These are phyloP conservation scores for Illadopsis cleaveri DNA, from an alignment of 2,113 vertebrate species.

Conservation along the genomic window DNA sequence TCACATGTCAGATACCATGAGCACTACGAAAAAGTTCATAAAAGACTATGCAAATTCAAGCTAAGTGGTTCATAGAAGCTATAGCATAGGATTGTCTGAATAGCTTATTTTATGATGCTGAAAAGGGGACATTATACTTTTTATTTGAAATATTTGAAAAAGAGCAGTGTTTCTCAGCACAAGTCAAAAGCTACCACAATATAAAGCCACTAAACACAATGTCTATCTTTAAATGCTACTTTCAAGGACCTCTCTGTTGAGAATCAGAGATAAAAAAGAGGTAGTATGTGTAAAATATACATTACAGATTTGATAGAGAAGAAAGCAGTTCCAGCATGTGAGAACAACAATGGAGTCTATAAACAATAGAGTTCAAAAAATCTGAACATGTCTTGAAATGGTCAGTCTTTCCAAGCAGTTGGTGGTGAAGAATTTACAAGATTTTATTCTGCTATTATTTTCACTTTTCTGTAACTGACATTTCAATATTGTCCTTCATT, in stretches of 20 bases:
- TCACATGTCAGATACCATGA: background rate
- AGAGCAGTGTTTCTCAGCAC: background rate
- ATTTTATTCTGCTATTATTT: background rate
- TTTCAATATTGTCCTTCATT: background rate
- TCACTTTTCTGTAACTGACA: background rate
- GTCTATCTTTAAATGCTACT: background rate
- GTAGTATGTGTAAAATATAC: fast-evolving
- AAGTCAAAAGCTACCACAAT: background rate
- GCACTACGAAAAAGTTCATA: background rate
- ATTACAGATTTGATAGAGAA: background rate
- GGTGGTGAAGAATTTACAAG: background rate
- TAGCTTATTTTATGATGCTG: background rate
- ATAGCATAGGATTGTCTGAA: background rate
- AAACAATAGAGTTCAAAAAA: background rate
- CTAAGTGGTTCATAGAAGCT: background rate
- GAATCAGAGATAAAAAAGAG: background rate
- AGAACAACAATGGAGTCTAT: too few species aligned
- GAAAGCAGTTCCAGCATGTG: background rate
- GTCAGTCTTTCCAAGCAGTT: background rate
- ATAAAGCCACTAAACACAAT: background rate
- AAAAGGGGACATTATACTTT: background rate
- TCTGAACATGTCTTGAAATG: background rate
- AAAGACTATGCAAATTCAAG: background rate
- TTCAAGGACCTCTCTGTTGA: background rate
- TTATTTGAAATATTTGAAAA: background rate